Evolutionary conservation across 2,888 invertebrate genomes (phyloP).

Genomic region (Dione juno): DNA sequence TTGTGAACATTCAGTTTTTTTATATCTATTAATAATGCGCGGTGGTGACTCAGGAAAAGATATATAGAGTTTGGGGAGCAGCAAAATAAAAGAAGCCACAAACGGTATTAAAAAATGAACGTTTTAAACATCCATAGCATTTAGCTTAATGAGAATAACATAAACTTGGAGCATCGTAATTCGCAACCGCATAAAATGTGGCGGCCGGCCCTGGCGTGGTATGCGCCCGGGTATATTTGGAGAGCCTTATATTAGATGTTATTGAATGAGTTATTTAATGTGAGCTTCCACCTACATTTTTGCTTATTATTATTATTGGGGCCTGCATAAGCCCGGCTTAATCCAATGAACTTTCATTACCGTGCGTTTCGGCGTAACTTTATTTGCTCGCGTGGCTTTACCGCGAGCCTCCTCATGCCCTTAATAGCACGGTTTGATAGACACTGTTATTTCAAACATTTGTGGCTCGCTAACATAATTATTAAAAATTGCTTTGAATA

Average conservation of each 20-base stretch:
- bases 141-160: conserved; percentile 75
- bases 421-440: conserved; percentile 73
- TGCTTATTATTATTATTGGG: conserved; percentile 81
- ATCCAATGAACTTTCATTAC: conserved; percentile 82
- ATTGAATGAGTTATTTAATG: conserved; percentile 82
- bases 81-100: conserved; percentile 40
- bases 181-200: conserved; percentile 52
- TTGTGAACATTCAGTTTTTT: background rate
- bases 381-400: conserved; percentile 76
- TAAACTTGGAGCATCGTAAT: conserved; percentile 62
- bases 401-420: conserved; percentile 69
- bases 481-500: conserved; percentile 81
- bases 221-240: conserved; percentile 53
- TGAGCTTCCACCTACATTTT: conserved; percentile 77
- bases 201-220: conserved; percentile 57
- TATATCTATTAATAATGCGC: background rate
- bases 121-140: conserved; percentile 59
- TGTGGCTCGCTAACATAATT: conserved; percentile 70
- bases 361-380: conserved; percentile 73
- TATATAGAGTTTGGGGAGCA: conserved; percentile 3
- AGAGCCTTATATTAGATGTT: conserved; percentile 69
- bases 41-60: background rate
- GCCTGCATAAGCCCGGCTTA: conserved; percentile 71
- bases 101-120: conserved; percentile 51
- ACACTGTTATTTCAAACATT: conserved; percentile 61